These are phyloP conservation scores for Zonitis immaculata DNA, from an alignment of 2,888 invertebrate species.

Conservation along the genomic window DNA sequence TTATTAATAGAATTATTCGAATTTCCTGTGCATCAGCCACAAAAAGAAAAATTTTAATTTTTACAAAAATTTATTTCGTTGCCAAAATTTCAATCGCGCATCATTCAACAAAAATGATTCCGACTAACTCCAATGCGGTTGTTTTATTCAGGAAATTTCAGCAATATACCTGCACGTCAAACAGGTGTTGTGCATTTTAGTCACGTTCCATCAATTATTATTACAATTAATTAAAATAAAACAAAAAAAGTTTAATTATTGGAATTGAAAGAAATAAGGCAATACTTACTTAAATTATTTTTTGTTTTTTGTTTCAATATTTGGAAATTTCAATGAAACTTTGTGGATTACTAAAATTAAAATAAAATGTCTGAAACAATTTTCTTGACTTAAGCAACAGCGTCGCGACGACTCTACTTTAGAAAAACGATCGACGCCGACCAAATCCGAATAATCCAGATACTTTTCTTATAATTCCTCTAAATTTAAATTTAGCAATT, in stretches of 20 bases:
- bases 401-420: background rate
- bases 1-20: background rate
- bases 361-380: background rate
- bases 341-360: background rate
- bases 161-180: background rate
- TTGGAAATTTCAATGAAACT: background rate
- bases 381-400: background rate
- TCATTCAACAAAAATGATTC: background rate
- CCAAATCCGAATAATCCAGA: constrained; percentile 16
- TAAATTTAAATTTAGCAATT: background rate
- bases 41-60: background rate
- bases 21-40: background rate
- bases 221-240: background rate
- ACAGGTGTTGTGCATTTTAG: background rate
- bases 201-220: background rate
- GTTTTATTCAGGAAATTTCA: background rate
- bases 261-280: background rate
- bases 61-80: too few species aligned
- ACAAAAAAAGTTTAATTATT: too few species aligned
- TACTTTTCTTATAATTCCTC: background rate
- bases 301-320: background rate
- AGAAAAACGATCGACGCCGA: constrained; percentile 23
- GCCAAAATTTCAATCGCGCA: background rate
- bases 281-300: background rate
- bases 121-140: background rate